phyloP scores from a whole-genome alignment of 2,113 vertebrate species.

The Scopus umbretta region DNA sequence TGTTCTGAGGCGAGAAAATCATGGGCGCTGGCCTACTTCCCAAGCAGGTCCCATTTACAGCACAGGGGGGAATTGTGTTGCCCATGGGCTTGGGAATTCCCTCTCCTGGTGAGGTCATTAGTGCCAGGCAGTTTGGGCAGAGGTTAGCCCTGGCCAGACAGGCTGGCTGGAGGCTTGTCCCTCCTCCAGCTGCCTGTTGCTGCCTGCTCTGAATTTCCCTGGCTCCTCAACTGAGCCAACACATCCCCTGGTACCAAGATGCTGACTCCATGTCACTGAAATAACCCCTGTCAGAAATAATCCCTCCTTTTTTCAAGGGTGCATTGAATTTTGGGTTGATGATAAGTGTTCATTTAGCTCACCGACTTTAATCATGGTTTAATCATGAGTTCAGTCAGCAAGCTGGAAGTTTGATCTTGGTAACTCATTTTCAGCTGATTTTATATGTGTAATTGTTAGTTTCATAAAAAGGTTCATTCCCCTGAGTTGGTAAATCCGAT shows the following conservation, averaged over 20 bases:
- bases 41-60: background rate
- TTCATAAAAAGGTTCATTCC: conserved; percentile 23
- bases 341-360: background rate
- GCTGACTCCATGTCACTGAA: background rate
- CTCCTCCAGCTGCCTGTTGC: background rate
- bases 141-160: background rate
- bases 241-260: background rate
- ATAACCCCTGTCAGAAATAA: background rate
- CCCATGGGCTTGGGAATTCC: background rate
- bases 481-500: background rate
- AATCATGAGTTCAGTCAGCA: background rate
- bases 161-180: background rate
- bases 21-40: background rate
- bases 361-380: background rate
- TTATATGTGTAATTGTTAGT: background rate
- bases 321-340: background rate
- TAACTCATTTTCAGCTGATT: conserved; percentile 10
- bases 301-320: background rate
- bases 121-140: background rate
- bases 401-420: background rate
- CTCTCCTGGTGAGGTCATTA: background rate
- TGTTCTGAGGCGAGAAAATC: background rate
- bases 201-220: background rate
- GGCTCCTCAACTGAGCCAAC: background rate
- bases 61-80: background rate